Evolutionary conservation across 2,113 vertebrate species (phyloP).

Genomic region (Corythornis cristatus): DNA sequence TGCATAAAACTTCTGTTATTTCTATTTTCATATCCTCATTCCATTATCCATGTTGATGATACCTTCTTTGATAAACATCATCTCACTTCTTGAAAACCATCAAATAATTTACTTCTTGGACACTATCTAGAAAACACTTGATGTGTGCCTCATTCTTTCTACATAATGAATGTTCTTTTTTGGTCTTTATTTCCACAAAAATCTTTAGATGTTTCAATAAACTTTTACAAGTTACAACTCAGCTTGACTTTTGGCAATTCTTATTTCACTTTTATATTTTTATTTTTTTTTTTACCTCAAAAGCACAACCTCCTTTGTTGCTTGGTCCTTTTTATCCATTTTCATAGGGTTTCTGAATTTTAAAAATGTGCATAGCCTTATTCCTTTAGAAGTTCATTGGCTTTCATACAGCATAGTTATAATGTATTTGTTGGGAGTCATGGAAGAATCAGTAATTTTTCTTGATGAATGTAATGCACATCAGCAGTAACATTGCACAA

Average conservation of each 20-base stretch:
- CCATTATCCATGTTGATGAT: neutral
- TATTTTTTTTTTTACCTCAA: neutral
- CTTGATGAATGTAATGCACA: neutral
- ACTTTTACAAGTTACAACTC: neutral
- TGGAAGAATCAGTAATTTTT: neutral
- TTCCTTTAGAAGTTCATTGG: neutral
- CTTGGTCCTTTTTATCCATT: neutral
- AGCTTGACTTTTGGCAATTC: neutral
- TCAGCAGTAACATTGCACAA: neutral
- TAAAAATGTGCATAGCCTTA: neutral
- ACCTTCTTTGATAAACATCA: neutral
- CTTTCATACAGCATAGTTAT: neutral
- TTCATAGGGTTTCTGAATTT: neutral
- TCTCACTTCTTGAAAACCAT: neutral
- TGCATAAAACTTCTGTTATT: neutral
- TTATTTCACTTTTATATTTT: neutral
- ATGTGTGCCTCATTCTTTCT: neutral
- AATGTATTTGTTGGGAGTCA: neutral
- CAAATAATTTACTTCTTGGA: neutral
- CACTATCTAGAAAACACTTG: neutral
- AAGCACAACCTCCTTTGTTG: neutral
- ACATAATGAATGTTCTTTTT: neutral
- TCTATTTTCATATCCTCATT: neutral
- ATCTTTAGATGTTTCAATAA: neutral
- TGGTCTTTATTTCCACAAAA: neutral